A percentile compares a stretch with the other conserved stretches of the same genome.
These are phyloP conservation scores for Bombus sylvicola DNA, from an alignment of 1,140 invertebrate genomes.

Conservation along the genomic window DNA sequence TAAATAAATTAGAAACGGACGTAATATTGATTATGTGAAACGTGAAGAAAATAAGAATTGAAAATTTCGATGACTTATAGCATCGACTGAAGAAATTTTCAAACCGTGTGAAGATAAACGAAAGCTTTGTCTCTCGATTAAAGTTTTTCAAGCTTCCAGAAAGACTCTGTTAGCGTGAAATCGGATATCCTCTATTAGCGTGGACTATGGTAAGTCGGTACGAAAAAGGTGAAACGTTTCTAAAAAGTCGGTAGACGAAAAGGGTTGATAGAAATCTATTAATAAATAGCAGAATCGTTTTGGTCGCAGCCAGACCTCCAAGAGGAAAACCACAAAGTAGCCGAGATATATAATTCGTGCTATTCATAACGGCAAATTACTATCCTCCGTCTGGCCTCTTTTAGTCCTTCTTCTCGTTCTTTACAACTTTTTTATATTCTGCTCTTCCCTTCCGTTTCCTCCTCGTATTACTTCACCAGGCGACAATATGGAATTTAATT, in stretches of 20 bases:
- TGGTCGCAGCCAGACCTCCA: not conserved
- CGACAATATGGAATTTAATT: not conserved
- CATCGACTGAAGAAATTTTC: not conserved
- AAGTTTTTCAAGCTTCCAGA: not conserved
- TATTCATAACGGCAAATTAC: conserved; percentile 55
- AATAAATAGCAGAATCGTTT: conserved; percentile 43
- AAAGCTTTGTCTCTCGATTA: not conserved
- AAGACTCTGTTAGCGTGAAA: not conserved
- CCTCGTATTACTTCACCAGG: not conserved
- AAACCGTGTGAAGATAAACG: not conserved
- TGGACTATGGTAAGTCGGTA: too few relatives aligned
- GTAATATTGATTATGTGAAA: too few relatives aligned
- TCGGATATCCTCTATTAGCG: not conserved
- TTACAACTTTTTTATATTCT: conserved; percentile 7
- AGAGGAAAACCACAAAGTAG: conserved; percentile 52
- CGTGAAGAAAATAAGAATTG: not conserved
- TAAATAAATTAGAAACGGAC: too few relatives aligned
- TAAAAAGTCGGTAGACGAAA: not conserved
- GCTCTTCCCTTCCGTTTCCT: not conserved
- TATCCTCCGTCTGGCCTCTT: conserved; percentile 6
- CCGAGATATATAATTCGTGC: conserved; percentile 32
- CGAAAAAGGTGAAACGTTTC: not conserved
- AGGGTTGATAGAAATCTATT: conserved; percentile 36
- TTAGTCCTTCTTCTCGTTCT: not conserved
- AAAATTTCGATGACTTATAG: not conserved